A percentile compares a stretch with the other conserved stretches of the same genome.
phyloP scores from a whole-genome alignment of 1,140 invertebrate species.

The Lutraria rhynchaena region DNA sequence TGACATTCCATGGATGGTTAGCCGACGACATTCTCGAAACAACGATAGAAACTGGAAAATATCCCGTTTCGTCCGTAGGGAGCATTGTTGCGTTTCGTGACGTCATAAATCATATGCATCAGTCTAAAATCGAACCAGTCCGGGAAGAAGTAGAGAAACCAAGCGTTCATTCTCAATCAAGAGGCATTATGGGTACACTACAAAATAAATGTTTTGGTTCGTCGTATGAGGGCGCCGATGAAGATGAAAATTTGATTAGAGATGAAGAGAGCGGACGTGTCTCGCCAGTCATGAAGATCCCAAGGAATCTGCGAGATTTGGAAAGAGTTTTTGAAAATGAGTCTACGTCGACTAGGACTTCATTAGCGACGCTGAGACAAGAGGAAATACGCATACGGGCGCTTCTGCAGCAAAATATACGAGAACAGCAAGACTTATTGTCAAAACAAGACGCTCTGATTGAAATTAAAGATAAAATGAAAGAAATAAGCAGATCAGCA shows the following conservation, averaged over 20 bases:
- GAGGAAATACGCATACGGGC: conserved; percentile 40
- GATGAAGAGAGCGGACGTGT: background rate
- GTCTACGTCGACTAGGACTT: conserved; percentile 1
- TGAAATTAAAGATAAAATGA: conserved; percentile 41
- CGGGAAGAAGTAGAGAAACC: too few relatives aligned
- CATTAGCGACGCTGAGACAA: conserved; percentile 36
- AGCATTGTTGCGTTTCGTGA: conserved; percentile 14
- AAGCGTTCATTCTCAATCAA: background rate
- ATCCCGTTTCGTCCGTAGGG: background rate
- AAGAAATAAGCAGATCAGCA: conserved; percentile 33
- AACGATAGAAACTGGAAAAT: background rate
- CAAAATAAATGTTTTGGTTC: background rate
- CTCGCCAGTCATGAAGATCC: conserved; percentile 26
- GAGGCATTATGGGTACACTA: background rate
- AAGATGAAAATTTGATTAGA: background rate
- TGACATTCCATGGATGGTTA: conserved; percentile 47
- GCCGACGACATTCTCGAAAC: conserved; percentile 47
- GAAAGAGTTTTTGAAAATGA: conserved; percentile 29
- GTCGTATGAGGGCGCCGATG: background rate
- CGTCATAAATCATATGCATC: conserved; percentile 15
- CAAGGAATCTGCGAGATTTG: conserved; percentile 41
- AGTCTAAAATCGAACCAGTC: background rate
- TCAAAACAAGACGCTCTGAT: conserved; percentile 27
- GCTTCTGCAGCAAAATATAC: conserved; percentile 36
- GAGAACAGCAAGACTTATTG: conserved; percentile 42